These are phyloP conservation scores for Alectura lathami DNA, from an alignment of 2,113 vertebrate species.

Conservation along the genomic window DNA sequence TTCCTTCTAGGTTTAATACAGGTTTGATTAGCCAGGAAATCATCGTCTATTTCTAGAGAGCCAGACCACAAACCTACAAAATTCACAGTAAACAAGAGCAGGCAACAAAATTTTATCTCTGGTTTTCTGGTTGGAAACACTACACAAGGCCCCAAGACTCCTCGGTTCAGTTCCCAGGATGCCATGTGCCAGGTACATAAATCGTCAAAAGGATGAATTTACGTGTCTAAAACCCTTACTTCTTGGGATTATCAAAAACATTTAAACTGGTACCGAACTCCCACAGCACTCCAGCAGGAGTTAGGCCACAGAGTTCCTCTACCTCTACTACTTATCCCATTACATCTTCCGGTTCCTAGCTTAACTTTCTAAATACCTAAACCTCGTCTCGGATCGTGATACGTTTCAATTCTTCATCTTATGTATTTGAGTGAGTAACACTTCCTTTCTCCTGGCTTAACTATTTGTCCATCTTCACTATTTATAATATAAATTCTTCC, in stretches of 20 bases:
- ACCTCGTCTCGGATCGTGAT: neutral
- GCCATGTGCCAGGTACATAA: accelerated
- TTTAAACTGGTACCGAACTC: neutral
- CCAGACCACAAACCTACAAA: neutral
- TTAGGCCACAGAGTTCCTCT: neutral
- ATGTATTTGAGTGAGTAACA: neutral
- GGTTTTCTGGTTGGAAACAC: neutral
- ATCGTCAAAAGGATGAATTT: neutral
- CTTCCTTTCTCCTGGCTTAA: neutral
- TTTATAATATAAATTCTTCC: neutral
- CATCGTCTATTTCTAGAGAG: neutral
- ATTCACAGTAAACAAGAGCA: constrained; percentile 18
- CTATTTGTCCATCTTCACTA: neutral
- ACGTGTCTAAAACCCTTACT: neutral
- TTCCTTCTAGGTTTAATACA: constrained; percentile 38
- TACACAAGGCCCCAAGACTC: neutral
- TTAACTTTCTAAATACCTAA: neutral
- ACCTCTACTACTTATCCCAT: neutral
- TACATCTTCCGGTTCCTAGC: neutral
- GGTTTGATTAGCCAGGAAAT: constrained; percentile 52
- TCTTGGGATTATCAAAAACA: neutral
- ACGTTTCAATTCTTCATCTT: neutral
- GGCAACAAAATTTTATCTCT: neutral
- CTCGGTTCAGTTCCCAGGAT: neutral
- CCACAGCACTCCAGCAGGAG: neutral